phyloP scores from a whole-genome alignment of 2,888 invertebrate genomes.

The Dioctria linearis region DNA sequence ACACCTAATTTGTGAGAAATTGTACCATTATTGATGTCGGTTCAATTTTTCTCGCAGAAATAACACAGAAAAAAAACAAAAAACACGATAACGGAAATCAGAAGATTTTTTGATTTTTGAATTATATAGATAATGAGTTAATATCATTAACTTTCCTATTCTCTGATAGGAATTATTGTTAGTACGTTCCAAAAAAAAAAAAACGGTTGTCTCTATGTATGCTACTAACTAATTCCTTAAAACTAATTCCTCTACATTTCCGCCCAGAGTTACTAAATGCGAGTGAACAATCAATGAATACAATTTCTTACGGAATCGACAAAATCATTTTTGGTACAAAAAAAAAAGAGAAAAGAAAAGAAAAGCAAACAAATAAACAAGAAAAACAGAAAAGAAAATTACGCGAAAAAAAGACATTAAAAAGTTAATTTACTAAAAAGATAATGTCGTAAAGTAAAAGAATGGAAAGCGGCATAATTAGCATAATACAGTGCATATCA shows the following conservation, averaged over 20 bases:
- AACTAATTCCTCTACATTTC: constrained; percentile 32
- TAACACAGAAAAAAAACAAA: neutral
- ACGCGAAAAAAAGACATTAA: neutral
- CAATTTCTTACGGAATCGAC: constrained; percentile 10
- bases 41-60: constrained; percentile 22
- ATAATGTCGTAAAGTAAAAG: neutral
- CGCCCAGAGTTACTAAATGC: constrained; percentile 41
- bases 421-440: neutral
- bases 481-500: constrained; percentile 40
- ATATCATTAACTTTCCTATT: too few species aligned
- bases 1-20: neutral
- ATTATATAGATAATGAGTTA: neutral
- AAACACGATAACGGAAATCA: neutral
- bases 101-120: neutral
- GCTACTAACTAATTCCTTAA: neutral
- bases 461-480: constrained; percentile 10
- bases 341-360: too few species aligned
- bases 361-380: neutral
- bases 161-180: too few species aligned
- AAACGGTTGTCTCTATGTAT: neutral
- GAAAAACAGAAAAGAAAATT: constrained; percentile 7
- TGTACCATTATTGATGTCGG: constrained; percentile 44
- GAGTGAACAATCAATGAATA: constrained; percentile 43
- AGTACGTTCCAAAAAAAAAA: too few species aligned
- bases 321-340: constrained; percentile 44